Evolutionary conservation across 1,140 invertebrate species (phyloP).

Genomic region (Euschistus heros): DNA sequence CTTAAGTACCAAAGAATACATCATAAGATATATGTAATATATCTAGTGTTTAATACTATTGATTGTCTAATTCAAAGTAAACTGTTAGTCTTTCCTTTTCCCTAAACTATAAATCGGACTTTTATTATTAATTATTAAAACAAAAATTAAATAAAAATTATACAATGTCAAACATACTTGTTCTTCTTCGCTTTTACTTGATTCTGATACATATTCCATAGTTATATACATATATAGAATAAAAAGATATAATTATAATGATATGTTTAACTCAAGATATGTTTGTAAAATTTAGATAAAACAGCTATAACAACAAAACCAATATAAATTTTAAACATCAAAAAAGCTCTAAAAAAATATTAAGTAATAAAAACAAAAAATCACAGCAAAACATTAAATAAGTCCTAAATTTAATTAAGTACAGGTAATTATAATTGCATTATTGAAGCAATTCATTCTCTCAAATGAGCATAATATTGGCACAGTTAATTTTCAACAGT

Average conservation of each 20-base stretch:
- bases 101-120: conserved; percentile 27
- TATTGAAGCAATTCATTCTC: conserved; percentile 20
- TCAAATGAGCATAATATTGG: conserved; percentile 26
- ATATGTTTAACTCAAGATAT: conserved; percentile 22
- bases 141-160: conserved; percentile 15
- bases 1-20: conserved; percentile 10
- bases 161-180: neutral
- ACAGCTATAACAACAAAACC: conserved; percentile 3
- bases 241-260: conserved; percentile 16
- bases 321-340: neutral
- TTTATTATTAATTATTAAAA: conserved; percentile 3
- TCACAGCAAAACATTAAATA: conserved; percentile 23
- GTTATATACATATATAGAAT: conserved; percentile 1
- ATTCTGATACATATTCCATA: conserved; percentile 2
- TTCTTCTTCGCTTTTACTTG: neutral
- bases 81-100: conserved; percentile 28
- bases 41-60: conserved; percentile 26
- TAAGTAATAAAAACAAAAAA: conserved; percentile 21
- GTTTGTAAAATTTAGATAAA: conserved; percentile 21
- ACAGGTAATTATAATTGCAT: conserved; percentile 20
- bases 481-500: conserved; percentile 23
- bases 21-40: conserved; percentile 12
- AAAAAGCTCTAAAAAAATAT: conserved; percentile 17
- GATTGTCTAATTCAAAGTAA: conserved; percentile 30
- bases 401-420: conserved; percentile 20